Evolutionary conservation across 2,888 invertebrate genomes (phyloP).

Genomic region (Sarcophaga rosellei): DNA sequence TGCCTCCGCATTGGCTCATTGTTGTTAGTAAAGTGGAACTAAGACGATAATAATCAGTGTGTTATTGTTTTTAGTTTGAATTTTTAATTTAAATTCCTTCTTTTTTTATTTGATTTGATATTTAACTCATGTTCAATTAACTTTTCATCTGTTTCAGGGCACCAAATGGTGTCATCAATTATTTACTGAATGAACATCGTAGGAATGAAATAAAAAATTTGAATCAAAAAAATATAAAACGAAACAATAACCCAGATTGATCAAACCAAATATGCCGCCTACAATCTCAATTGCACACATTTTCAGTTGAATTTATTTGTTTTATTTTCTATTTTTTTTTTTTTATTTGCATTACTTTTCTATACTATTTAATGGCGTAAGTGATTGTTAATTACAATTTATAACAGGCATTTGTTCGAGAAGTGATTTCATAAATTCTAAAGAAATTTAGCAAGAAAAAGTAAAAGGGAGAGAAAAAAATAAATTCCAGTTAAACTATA

Average conservation of each 20-base stretch:
- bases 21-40: too few species aligned
- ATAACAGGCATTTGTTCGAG: constrained; percentile 31
- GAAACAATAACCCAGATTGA: constrained; percentile 34
- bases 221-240: neutral
- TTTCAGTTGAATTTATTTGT: constrained; percentile 4
- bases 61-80: neutral
- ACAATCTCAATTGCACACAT: neutral
- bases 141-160: constrained; percentile 27
- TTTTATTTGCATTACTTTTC: neutral
- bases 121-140: constrained; percentile 39
- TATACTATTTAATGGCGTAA: constrained; percentile 32
- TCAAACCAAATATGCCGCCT: constrained; percentile 45
- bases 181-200: constrained; percentile 38
- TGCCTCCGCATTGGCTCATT: too few species aligned
- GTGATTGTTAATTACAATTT: constrained; percentile 61
- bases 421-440: constrained; percentile 59
- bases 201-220: neutral
- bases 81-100: neutral
- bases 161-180: constrained; percentile 60
- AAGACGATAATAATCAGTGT: too few species aligned
- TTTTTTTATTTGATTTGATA: neutral
- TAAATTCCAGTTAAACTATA: constrained; percentile 25
- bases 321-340: neutral
- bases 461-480: neutral
- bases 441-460: constrained; percentile 17